Evolutionary conservation across 2,113 vertebrate species (phyloP).

Genomic region (Gnathonemus echidnorhynchus): DNA sequence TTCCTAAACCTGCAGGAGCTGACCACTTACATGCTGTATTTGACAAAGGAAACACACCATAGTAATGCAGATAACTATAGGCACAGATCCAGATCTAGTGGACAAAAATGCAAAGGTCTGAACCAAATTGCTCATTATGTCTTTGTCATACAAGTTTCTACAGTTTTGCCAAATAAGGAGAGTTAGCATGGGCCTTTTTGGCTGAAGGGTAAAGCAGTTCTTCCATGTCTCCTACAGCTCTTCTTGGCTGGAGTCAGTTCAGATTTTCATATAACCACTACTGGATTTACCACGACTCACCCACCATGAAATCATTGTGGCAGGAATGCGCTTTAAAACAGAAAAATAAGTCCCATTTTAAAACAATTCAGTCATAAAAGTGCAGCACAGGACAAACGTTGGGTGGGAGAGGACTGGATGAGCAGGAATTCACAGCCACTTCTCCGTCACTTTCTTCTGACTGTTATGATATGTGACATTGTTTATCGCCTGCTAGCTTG

Average conservation of each 20-base stretch:
- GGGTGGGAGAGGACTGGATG: not conserved
- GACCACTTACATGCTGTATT: not conserved
- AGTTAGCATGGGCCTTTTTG: not conserved
- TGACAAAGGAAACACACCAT: not conserved
- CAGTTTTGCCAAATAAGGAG: not conserved
- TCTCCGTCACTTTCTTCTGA: not conserved
- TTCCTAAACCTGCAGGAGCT: not conserved
- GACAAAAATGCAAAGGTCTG: not conserved
- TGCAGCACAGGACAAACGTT: not conserved
- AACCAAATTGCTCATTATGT: not conserved
- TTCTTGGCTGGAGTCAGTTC: not conserved
- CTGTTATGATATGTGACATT: not conserved
- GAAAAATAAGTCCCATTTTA: not conserved
- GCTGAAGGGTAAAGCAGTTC: not conserved
- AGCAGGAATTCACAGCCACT: not conserved
- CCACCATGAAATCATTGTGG: not conserved
- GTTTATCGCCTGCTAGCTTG: not conserved
- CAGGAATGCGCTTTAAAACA: not conserved
- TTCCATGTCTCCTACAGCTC: not conserved
- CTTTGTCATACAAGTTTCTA: not conserved
- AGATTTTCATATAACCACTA: not conserved
- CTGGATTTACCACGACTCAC: not conserved
- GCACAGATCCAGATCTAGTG: not conserved
- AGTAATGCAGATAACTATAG: not conserved
- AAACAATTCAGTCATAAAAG: not conserved